Conservation (phyloP, 2,113 vertebrate species). For the Willisornis vidua region DNA sequence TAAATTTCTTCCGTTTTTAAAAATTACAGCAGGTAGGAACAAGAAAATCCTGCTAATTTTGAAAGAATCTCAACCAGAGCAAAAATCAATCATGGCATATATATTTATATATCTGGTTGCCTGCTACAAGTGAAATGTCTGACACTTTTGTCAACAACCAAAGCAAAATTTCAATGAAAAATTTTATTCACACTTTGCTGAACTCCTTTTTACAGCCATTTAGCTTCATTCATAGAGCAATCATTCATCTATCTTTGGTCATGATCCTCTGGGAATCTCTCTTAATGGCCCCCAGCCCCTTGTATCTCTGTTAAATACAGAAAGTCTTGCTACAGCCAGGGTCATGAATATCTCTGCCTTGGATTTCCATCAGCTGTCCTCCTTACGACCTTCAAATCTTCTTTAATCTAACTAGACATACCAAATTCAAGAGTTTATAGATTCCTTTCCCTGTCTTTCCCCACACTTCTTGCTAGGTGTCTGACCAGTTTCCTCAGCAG, state of each 20-base stretch:
- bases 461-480: background rate
- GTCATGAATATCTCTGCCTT: background rate
- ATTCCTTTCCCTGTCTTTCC: background rate
- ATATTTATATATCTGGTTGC: background rate
- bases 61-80: background rate
- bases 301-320: background rate
- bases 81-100: background rate
- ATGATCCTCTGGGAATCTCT: background rate
- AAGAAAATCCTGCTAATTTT: background rate
- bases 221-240: background rate
- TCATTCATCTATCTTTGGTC: background rate
- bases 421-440: background rate
- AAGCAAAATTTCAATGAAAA: background rate
- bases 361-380: background rate
- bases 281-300: background rate
- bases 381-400: background rate
- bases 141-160: background rate
- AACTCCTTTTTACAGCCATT: background rate
- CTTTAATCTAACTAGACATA: background rate
- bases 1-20: background rate
- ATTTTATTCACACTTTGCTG: background rate
- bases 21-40: background rate
- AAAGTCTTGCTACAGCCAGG: background rate
- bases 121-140: background rate
- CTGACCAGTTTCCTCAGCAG: background rate